Evolutionary conservation across 2,113 vertebrate species (phyloP).

Genomic region (Psittacara wagleri): DNA sequence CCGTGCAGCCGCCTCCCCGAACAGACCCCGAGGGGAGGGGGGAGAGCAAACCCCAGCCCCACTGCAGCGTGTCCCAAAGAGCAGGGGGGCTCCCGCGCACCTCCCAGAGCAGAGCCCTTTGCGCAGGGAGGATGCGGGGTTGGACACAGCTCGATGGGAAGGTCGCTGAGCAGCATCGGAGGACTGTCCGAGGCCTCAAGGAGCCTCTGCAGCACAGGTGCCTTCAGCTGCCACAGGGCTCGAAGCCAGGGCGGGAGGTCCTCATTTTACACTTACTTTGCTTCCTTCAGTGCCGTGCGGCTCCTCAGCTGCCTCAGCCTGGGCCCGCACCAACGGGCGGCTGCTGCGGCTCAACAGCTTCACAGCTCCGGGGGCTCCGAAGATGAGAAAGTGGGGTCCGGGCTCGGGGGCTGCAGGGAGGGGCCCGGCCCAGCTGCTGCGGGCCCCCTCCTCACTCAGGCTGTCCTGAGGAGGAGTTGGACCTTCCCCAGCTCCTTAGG

Average conservation of each 20-base stretch:
- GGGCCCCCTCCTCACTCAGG: background rate
- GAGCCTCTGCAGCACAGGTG: background rate
- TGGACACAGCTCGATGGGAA: background rate
- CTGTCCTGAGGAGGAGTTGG: background rate
- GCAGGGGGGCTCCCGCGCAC: background rate
- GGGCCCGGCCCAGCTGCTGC: background rate
- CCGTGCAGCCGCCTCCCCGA: background rate
- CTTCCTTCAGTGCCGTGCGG: background rate
- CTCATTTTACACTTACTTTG: background rate
- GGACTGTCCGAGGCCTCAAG: background rate
- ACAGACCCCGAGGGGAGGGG: background rate
- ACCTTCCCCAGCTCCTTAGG: background rate
- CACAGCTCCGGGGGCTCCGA: background rate
- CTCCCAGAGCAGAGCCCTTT: background rate
- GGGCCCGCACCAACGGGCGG: background rate
- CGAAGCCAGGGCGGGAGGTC: background rate
- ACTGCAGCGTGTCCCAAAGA: background rate
- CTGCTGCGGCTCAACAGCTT: background rate
- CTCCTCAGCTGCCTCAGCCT: background rate
- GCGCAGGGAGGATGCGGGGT: background rate
- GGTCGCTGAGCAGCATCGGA: rapidly evolving
- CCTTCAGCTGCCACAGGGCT: background rate
- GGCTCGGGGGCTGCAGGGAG: background rate
- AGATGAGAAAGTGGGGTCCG: rapidly evolving
- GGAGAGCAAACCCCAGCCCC: background rate